Evolutionary conservation across 2,888 invertebrate genomes (phyloP), one percentile per base, ranked within the genome.

Genomic region (Stenodera caucasica): DNA sequence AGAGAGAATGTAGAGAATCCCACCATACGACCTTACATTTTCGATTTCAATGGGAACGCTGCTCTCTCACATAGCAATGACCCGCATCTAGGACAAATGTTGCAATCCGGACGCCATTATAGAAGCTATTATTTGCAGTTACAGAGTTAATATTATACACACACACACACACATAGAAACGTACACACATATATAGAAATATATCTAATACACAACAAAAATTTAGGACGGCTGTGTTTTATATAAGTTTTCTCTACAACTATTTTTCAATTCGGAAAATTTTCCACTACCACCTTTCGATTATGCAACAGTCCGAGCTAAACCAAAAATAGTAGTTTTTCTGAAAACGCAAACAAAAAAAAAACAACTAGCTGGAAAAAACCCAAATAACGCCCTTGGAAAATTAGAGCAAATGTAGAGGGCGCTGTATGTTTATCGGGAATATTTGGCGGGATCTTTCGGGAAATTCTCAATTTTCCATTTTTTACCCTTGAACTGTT

Each of bases 41-140:
- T 78, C 77, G 77, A 76, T 78, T 78, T 79, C 78, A 78, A 78
- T 78, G 77, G 75, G 77, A 77, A 77, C 77, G 74, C 74, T 79
- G 76, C 73, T 74, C 76, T 76, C 76, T 78, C 77, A 75, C 77
- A 78, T 79, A 80, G 80, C 79, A 80, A 80, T 80, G 80, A 80
- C 80, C 80, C 75, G 80, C 77, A 80, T 80, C 77, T 80, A 79
- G 80, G 80, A 76, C 80, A 77, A 76, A 78, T 79, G 78, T 78
- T 79, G 78, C 78, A 80, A 78, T 70, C 69, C 71, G 70, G 67
- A 72, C 74, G 72, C 73, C 73, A 72, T 73, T 66, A 66, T 65
- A 67, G 66, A 67, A 67, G 61, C 66, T 66, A 66, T 67, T 66
- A 66, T 66, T 67, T 67, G 67, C 67, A 67, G 67, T 64, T 66